Base-by-base conservation (phyloP, 2,888 invertebrate genomes). In the Tenthredo distinguenda region DNA sequence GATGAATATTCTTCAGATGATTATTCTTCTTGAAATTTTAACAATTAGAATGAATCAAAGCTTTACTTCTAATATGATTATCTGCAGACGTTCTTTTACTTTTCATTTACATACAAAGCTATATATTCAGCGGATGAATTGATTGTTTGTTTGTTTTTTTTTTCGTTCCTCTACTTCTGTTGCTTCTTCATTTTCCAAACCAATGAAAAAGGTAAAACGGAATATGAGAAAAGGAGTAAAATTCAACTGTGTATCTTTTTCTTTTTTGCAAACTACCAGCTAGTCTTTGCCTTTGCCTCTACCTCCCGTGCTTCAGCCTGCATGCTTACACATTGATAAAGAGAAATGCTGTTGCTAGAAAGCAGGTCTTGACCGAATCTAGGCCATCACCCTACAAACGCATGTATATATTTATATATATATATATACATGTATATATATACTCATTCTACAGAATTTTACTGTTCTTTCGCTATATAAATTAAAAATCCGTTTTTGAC, bases 301-400 rank as follows among this genome's bases (percentile, higher is more conserved):
- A 34, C 68, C 68, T 74, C 21, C 72, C 21, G 71, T 37, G n/a
- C n/a, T 40, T 21, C 40, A 43, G 72, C 40, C 43, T 74, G 21
- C 72, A 37, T 40, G 47, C 82, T 43, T 55, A 83, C 47, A 43
- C 65, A 90, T 91, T 92, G 93, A 93, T 93, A 93, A 93, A 93
- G 93, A 93, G 93, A 93, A 93, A 93, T 93, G 93, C 82, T 68
- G 68, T 68, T 83, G 68, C 93, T 93, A 93, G 93, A 93, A 93
- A 93, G 93, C 93, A 93, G 93, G 93, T 93, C 93, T 93, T 90
- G 91, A 87, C 88, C 89, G 91, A 92, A 93, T 93, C 92, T 93
- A 93, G 93, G 93, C 92, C 93, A 83, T 83, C 82, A 93, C 91
- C 90, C 91, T 91, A 91, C 84, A 89, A 91, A 89, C 90, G 88